These are phyloP conservation scores for Macroramphosus scolopax DNA, from an alignment of 2,797 vertebrate species.

Conservation along the genomic window DNA sequence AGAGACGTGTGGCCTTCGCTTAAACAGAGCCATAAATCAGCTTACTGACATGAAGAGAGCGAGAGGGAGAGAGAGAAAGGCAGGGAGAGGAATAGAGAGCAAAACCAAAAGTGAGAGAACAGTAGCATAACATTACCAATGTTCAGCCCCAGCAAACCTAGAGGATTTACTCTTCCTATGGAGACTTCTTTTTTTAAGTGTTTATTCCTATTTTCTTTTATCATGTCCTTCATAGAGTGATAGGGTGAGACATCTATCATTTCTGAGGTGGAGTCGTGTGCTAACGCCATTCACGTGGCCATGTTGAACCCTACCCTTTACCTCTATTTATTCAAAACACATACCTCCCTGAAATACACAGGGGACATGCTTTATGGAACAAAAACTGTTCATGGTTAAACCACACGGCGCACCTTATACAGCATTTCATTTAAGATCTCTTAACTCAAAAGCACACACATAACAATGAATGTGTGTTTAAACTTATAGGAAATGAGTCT, in stretches of 20 bases:
- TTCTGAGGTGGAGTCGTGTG: conserved; percentile 5
- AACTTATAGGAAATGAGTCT: conserved; percentile 3
- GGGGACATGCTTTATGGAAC: no score
- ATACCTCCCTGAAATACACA: no score
- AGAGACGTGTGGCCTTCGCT: conserved; percentile 86
- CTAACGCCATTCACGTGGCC: conserved; percentile 13
- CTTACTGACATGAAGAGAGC: conserved; percentile 70
- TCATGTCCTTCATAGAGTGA: not conserved
- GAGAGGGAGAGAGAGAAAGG: conserved; percentile 40
- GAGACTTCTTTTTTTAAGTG: conserved; percentile 7
- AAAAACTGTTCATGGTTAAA: no score
- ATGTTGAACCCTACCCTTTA: conserved; percentile 41
- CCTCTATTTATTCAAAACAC: conserved; percentile 48
- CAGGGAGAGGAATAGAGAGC: conserved; percentile 24
- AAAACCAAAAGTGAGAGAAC: conserved; percentile 63
- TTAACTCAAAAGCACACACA: not conserved
- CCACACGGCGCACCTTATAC: not conserved
- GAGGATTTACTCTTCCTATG: conserved; percentile 16
- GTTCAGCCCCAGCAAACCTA: conserved; percentile 52
- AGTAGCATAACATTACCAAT: conserved; percentile 58
- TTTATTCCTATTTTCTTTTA: conserved; percentile 1
- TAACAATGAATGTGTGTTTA: conserved; percentile 2
- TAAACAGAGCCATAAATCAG: conserved; percentile 90
- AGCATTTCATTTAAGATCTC: not conserved
- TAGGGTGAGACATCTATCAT: not conserved